Conservation (phyloP, 2,888 invertebrate genomes). For the Caenorhabditis sp. region DNA sequence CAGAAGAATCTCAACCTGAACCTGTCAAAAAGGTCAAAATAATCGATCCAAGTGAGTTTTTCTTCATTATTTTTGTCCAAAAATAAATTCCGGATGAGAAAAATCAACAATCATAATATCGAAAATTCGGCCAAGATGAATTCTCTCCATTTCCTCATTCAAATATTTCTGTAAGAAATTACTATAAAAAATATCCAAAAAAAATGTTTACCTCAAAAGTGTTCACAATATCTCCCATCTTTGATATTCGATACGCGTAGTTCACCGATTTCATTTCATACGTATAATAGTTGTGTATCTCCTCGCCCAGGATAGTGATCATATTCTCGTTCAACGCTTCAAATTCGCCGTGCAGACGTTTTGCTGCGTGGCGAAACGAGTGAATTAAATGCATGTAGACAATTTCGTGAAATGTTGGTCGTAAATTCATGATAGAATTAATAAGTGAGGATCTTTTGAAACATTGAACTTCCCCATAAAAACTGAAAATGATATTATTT, state of each 20-base stretch:
- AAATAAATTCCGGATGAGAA: no score
- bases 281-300: constrained; percentile 40
- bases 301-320: constrained; percentile 22
- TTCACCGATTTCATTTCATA: constrained; percentile 20
- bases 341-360: neutral
- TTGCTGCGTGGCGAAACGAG: constrained; percentile 29
- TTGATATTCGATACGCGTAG: constrained; percentile 37
- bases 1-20: constrained; percentile 1
- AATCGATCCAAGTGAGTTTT: constrained; percentile 2
- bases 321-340: constrained; percentile 7
- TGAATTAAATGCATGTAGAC: constrained; percentile 37
- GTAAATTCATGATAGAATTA: constrained; percentile 17
- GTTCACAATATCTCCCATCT: constrained; percentile 44
- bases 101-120: no score
- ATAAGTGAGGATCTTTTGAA: neutral
- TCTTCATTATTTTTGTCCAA: neutral
- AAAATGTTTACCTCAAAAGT: constrained; percentile 30
- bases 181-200: no score
- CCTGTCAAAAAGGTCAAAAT: neutral
- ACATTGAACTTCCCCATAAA: no score
- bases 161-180: no score
- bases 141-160: no score
- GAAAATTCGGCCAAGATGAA: no score
- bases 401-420: constrained; percentile 23
- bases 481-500: no score